phyloP scores from a whole-genome alignment of 2,113 vertebrate genomes.

The Eptatretus burgeri region DNA sequence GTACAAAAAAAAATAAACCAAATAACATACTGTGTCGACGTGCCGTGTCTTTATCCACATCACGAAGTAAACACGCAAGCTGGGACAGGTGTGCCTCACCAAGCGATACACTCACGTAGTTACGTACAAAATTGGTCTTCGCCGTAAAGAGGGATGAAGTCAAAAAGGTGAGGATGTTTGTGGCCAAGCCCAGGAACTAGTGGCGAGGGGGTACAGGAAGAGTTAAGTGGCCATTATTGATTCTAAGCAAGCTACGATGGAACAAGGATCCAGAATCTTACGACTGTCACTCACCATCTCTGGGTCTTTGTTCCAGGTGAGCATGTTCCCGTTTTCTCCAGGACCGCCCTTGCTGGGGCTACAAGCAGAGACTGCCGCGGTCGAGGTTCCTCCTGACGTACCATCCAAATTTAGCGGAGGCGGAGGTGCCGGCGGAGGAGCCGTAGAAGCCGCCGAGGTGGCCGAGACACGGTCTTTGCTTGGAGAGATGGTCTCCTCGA shows the following conservation, averaged over 20 bases:
- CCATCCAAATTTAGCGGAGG: constrained; percentile 25
- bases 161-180: constrained; percentile 82
- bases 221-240: not conserved
- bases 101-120: constrained; percentile 82
- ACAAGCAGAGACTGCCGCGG: constrained; percentile 24
- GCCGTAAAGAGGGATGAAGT: constrained; percentile 90
- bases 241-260: not conserved
- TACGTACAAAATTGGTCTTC: constrained; percentile 83
- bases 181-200: constrained; percentile 71
- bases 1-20: not conserved
- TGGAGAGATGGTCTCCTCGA: constrained; percentile 91
- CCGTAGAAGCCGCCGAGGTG: constrained; percentile 10
- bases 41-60: constrained; percentile 70
- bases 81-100: constrained; percentile 90
- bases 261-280: not conserved
- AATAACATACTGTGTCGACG: not conserved
- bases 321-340: constrained; percentile 74
- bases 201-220: not conserved
- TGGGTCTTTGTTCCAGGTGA: constrained; percentile 83
- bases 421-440: constrained; percentile 49
- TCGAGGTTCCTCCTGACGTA: constrained; percentile 40
- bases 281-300: constrained; percentile 38
- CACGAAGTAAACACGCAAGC: constrained; percentile 79
- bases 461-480: constrained; percentile 48
- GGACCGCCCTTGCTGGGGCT: constrained; percentile 63